These are phyloP conservation scores for Perdita meconis DNA, from an alignment of 2,888 invertebrate genomes.

Conservation along the genomic window DNA sequence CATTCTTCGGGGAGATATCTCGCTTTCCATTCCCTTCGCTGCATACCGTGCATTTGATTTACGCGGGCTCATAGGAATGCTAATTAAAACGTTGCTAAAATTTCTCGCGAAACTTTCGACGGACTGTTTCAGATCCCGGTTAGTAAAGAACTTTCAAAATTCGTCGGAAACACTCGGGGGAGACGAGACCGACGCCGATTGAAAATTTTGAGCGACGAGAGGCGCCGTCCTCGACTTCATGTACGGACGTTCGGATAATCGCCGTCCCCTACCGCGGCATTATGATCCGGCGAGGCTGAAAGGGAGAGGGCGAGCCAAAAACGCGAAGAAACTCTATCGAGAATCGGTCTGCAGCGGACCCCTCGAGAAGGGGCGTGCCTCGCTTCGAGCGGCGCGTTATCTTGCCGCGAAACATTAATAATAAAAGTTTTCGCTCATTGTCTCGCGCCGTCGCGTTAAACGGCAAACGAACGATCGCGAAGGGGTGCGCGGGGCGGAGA, in stretches of 20 bases:
- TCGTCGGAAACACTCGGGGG: no score
- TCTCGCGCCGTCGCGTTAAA: slow-evolving; percentile 67
- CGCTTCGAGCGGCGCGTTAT: slow-evolving; percentile 63
- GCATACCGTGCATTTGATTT: slow-evolving; percentile 70
- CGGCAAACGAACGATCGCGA: slow-evolving; percentile 63
- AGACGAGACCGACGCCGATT: no score
- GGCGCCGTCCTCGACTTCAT: no score
- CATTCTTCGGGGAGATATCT: slow-evolving; percentile 76
- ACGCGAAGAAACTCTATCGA: slow-evolving; percentile 28
- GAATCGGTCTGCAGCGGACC: slow-evolving; percentile 10
- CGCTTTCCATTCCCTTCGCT: slow-evolving; percentile 64
- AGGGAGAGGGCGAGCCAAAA: slow-evolving; percentile 9
- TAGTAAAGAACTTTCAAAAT: slow-evolving; percentile 23
- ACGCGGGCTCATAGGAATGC: slow-evolving; percentile 79
- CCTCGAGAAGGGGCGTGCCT: slow-evolving; percentile 19
- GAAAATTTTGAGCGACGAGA: neutral
- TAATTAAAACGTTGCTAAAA: slow-evolving; percentile 84
- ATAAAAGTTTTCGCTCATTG: slow-evolving; percentile 80
- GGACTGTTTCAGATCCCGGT: slow-evolving; percentile 56
- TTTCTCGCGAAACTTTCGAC: slow-evolving; percentile 75
- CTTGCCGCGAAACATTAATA: slow-evolving; percentile 74
- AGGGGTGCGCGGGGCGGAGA: slow-evolving; percentile 40
- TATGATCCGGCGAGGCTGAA: neutral
- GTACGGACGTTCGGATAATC: neutral
- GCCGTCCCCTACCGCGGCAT: neutral